A percentile compares a stretch with the other conserved stretches of the same genome.
Conservation (phyloP, 1,140 invertebrate genomes). For the Centruroides sculpturatus region DNA sequence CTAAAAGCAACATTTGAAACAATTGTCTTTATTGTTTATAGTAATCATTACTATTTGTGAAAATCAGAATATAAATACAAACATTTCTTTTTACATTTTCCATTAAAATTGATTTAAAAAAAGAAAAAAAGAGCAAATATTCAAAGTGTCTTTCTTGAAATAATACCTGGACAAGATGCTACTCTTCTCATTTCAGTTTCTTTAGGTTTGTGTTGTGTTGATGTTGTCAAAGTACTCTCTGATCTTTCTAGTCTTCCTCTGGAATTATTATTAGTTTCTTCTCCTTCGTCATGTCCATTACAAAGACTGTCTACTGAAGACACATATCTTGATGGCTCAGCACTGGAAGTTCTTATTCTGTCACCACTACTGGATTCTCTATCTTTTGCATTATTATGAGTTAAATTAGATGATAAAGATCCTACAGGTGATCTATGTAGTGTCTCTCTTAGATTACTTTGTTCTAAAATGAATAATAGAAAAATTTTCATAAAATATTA, state of each 20-base stretch:
- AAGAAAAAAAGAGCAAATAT: not conserved
- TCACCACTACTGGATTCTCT: too few relatives aligned
- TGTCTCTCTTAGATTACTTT: too few relatives aligned
- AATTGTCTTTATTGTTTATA: too few relatives aligned
- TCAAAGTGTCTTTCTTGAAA: constrained; percentile 11
- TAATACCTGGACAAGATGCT: constrained; percentile 33
- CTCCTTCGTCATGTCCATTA: constrained; percentile 16
- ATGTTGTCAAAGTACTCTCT: constrained; percentile 14
- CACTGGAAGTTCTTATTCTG: too few relatives aligned
- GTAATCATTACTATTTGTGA: too few relatives aligned
- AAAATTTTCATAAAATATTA: too few relatives aligned
- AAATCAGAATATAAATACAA: too few relatives aligned
- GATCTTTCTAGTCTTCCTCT: constrained; percentile 14
- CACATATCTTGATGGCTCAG: not conserved
- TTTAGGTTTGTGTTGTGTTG: constrained; percentile 9
- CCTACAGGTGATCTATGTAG: too few relatives aligned
- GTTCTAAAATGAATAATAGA: too few relatives aligned
- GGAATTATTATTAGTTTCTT: constrained; percentile 1
- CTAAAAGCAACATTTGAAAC: too few relatives aligned
- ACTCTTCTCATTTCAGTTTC: constrained; percentile 27
- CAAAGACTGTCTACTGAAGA: constrained; percentile 11
- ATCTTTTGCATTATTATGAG: too few relatives aligned
- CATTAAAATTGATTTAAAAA: not conserved
- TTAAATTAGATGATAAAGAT: too few relatives aligned
- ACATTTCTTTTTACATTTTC: not conserved